Conservation (phyloP, 2,888 invertebrate species). For the Hypena proboscidalis region DNA sequence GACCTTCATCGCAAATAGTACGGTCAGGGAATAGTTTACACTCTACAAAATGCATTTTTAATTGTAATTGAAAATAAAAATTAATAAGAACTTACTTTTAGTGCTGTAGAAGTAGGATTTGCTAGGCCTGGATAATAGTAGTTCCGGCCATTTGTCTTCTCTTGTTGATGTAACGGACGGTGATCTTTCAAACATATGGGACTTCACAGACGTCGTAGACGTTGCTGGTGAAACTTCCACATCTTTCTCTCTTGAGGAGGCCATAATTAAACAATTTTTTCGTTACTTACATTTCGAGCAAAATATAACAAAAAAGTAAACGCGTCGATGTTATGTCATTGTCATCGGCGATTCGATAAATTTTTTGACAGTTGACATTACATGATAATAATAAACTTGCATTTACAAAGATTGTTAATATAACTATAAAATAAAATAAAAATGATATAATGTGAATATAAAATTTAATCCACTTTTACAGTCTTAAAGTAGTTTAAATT, state of each 20-base stretch:
- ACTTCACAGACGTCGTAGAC: slow-evolving; percentile 67
- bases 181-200: slow-evolving; percentile 67
- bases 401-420: too few relatives aligned
- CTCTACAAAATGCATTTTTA: too few relatives aligned
- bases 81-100: slow-evolving; percentile 65
- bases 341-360: slow-evolving; percentile 13
- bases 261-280: slow-evolving; percentile 58
- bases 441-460: too few relatives aligned
- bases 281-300: slow-evolving; percentile 52
- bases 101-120: slow-evolving; percentile 75
- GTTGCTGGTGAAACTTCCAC: slow-evolving; percentile 65
- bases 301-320: slow-evolving; percentile 42
- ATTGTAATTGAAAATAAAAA: background rate
- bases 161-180: slow-evolving; percentile 69
- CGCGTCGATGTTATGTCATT: slow-evolving; percentile 36
- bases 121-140: slow-evolving; percentile 74
- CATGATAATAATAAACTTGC: too few relatives aligned
- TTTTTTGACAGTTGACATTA: background rate
- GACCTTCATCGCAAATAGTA: too few relatives aligned
- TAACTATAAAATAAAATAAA: too few relatives aligned
- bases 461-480: too few relatives aligned
- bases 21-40: too few relatives aligned
- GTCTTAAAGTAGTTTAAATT: too few relatives aligned
- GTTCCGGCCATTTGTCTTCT: slow-evolving; percentile 82
- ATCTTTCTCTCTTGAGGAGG: slow-evolving; percentile 65